Conservation (phyloP, 2,113 vertebrate species). For the Thymallus thymallus region DNA sequence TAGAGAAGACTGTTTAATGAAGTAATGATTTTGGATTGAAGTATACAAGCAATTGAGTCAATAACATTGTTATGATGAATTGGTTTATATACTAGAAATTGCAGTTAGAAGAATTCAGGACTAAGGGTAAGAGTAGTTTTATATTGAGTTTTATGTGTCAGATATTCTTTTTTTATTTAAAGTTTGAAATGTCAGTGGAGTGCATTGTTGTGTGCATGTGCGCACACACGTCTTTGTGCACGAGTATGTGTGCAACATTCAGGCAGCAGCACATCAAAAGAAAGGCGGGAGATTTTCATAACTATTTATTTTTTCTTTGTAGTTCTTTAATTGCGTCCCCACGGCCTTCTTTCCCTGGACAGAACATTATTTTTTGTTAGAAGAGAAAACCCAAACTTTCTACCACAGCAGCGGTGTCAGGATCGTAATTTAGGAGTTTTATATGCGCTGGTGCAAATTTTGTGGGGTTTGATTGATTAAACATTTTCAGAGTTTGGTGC, state of each 20-base stretch:
- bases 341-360: constrained; percentile 77
- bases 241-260: constrained; percentile 55
- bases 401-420: constrained; percentile 58
- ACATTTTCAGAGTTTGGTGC: not conserved
- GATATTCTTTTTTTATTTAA: not conserved
- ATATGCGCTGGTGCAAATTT: constrained; percentile 36
- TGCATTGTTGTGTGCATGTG: not conserved
- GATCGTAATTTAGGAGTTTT: constrained; percentile 56
- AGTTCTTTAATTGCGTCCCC: constrained; percentile 82
- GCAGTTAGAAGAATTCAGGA: not conserved
- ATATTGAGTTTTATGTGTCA: not conserved
- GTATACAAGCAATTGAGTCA: not conserved
- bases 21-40: not conserved
- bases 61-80: not conserved
- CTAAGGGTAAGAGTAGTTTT: not conserved
- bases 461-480: constrained; percentile 25
- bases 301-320: constrained; percentile 77
- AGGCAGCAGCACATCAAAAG: constrained; percentile 77
- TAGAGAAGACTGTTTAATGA: not conserved
- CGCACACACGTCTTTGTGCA: constrained; percentile 1
- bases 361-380: constrained; percentile 71
- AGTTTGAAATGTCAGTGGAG: not conserved
- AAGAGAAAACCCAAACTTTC: constrained; percentile 57
- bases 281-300: constrained; percentile 77
- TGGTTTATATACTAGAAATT: not conserved